A percentile compares a stretch with the other conserved stretches of the same genome.
Conservation (phyloP, 64 coral and sea anemone genomes). For the Actinia tenebrosa region DNA sequence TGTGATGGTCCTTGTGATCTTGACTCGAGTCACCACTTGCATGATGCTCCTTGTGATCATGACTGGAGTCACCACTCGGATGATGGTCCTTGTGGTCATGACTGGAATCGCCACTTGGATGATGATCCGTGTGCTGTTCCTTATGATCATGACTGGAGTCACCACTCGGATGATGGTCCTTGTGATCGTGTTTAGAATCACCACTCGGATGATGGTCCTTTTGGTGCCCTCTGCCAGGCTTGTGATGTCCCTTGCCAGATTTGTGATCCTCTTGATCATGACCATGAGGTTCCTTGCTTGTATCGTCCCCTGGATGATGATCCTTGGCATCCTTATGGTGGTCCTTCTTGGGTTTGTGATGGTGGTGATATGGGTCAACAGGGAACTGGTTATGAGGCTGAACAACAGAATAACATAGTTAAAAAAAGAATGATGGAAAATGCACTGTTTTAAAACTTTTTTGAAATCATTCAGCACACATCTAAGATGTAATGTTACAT, state of each 20-base stretch:
- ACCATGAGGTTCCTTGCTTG: neutral
- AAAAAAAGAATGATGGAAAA: neutral
- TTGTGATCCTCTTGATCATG: conserved; percentile 17
- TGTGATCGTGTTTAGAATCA: conserved; percentile 5
- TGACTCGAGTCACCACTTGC: conserved; percentile 20
- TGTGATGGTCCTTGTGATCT: conserved; percentile 13
- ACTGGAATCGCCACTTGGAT: conserved; percentile 16
- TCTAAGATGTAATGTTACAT: too few species aligned
- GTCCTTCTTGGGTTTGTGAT: conserved; percentile 53
- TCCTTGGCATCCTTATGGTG: conserved; percentile 16
- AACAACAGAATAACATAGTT: neutral
- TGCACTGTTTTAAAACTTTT: neutral
- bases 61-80: neutral
- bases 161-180: neutral
- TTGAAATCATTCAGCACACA: too few species aligned
- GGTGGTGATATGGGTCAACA: conserved; percentile 76
- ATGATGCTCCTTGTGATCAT: neutral
- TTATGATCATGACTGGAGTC: neutral
- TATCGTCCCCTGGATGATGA: neutral
- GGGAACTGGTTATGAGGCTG: conserved; percentile 91
- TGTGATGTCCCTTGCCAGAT: too few species aligned
- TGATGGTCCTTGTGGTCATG: conserved; percentile 11
- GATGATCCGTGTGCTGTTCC: neutral
- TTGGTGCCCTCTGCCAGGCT: neutral
- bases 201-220: neutral